Evolutionary conservation across 2,888 invertebrate species (phyloP), one percentile per base, ranked within the genome.

Genomic region (Platynereis dumerilii): DNA sequence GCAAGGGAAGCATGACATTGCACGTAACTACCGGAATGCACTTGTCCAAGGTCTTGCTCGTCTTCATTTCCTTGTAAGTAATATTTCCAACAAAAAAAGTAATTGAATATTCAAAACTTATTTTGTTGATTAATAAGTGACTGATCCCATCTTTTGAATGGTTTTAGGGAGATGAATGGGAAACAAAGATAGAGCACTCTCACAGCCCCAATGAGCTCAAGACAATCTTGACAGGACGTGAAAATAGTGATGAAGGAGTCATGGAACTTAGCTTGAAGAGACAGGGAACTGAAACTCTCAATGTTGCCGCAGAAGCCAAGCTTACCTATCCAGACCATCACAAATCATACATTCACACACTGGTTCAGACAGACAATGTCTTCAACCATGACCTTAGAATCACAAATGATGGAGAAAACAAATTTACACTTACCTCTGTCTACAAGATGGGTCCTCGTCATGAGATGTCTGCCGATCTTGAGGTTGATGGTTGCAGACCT

Each of bases 201-300:
- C 62, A 67, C 34, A 64, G 26, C 57, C 39, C n/a, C 17, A 57
- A 60, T 44, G 44, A 39, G 15, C 52, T 71, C 44, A 58, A 64
- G 44, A 54, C 56, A 53, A 63, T 60, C 26, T 60, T 48, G 42
- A 54, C 53, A n/a, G 10, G 59, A n/a, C 57, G 58, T 24, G 44
- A 48, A 29, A 57, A 39, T 27, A 58, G 27, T 10, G 24, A 45
- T 28, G 58, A 64, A 34, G 52, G 28, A 29, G 48, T 27, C 27
- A 17, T 71, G 34, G 63, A 66, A 42, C 34, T 71, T 10, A 56
- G 57, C 15, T 17, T 68, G 27, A 64, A 65, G 24, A 48, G 42
- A 17, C 52, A 69, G 28, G 68, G 61, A 62, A 54, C 3, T 17
- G 53, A 20, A 2, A 69, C 68, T 10, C 45, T 72, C 52, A 63